A percentile compares a stretch with the other conserved stretches of the same genome.
These are phyloP conservation scores for Oikopleura dioica DNA, from an alignment of 23 tunicate genomes.

Conservation along the genomic window DNA sequence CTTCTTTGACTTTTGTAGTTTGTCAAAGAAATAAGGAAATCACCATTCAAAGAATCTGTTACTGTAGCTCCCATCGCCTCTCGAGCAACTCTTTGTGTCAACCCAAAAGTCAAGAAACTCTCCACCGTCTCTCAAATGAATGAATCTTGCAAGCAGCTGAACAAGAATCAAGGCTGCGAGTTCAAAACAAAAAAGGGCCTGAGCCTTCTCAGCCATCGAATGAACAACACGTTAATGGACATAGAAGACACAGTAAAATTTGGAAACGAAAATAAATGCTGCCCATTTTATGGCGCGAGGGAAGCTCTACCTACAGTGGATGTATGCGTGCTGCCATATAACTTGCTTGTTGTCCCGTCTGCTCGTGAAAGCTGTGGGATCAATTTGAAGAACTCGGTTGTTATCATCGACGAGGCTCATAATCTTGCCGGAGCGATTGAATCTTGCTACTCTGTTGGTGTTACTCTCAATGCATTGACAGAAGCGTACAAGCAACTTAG, in stretches of 20 bases:
- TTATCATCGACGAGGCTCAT: constrained; percentile 91
- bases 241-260: constrained; percentile 56
- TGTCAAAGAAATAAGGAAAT: constrained; percentile 56
- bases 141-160: constrained; percentile 63
- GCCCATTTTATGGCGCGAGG: constrained; percentile 85
- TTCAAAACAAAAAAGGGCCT: constrained; percentile 15
- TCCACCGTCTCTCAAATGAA: constrained; percentile 40
- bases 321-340: constrained; percentile 60
- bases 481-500: not conserved
- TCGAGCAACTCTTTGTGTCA: constrained; percentile 48
- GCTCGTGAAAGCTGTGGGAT: constrained; percentile 54
- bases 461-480: not conserved
- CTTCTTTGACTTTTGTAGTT: too few species aligned
- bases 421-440: constrained; percentile 63
- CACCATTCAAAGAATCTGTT: constrained; percentile 24
- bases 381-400: constrained; percentile 31
- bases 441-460: not conserved
- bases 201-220: constrained; percentile 20
- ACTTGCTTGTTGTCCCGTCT: constrained; percentile 30
- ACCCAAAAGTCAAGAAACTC: constrained; percentile 33
- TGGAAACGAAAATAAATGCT: constrained; percentile 32
- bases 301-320: constrained; percentile 33
- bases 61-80: constrained; percentile 44
- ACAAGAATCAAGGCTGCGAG: constrained; percentile 21
- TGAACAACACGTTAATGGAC: constrained; percentile 29